Evolutionary conservation across 2,797 vertebrate genomes (phyloP).

Genomic region (Ambastaia sidthimunki): DNA sequence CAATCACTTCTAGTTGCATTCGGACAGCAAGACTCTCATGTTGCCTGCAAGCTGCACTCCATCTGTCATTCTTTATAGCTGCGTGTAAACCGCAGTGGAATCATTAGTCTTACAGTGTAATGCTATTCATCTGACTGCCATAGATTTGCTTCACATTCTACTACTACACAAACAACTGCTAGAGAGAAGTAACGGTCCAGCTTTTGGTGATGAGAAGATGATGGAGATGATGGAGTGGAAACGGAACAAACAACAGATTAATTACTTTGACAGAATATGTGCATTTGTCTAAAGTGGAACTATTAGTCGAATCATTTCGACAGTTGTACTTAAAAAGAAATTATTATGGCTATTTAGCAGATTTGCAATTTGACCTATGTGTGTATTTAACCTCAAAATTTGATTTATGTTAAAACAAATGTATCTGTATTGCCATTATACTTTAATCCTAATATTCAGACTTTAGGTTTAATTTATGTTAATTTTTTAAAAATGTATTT

Average conservation of each 20-base stretch:
- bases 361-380: too few relatives aligned
- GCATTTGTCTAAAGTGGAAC: background rate
- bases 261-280: background rate
- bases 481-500: too few relatives aligned
- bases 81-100: background rate
- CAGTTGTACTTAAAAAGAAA: background rate
- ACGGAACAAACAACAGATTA: background rate
- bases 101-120: conserved; percentile 7
- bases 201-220: background rate
- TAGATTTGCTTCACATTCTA: conserved; percentile 4
- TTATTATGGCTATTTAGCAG: background rate
- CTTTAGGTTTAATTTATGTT: too few relatives aligned
- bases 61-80: conserved; percentile 32
- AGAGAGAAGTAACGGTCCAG: background rate
- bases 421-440: too few relatives aligned
- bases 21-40: background rate
- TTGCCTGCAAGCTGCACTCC: conserved; percentile 2
- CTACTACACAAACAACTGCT: background rate
- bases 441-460: too few relatives aligned
- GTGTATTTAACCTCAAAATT: too few relatives aligned
- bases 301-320: background rate
- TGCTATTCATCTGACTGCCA: background rate
- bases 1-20: background rate
- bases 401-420: too few relatives aligned
- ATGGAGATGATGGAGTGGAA: background rate